Evolutionary conservation across 35 echinoderm and acorn worm genomes (phyloP).

Genomic region (Eucidaris tribuloides): DNA sequence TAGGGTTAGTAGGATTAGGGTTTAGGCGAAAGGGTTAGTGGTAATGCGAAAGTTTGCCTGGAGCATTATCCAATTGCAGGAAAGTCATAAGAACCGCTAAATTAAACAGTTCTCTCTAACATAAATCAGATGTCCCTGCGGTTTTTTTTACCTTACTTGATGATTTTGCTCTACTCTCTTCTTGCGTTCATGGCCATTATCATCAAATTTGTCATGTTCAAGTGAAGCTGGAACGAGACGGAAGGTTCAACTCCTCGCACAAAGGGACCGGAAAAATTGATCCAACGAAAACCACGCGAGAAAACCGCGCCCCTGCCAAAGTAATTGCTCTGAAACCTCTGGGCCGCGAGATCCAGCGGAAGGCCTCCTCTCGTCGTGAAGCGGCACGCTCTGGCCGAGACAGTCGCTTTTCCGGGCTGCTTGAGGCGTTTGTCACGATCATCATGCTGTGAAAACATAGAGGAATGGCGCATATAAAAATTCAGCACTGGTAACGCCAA

Average conservation of each 20-base stretch:
- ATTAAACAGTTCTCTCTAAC: too few relatives aligned
- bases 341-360: background rate
- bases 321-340: background rate
- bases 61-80: too few relatives aligned
- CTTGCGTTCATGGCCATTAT: background rate
- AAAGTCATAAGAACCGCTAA: too few relatives aligned
- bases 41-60: too few relatives aligned
- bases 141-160: constrained; percentile 3
- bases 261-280: background rate
- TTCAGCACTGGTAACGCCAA: too few relatives aligned
- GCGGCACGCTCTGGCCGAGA: background rate
- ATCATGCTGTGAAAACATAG: constrained; percentile 17
- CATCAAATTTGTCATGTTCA: constrained; percentile 20
- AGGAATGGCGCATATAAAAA: too few relatives aligned
- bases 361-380: background rate
- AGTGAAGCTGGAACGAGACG: background rate
- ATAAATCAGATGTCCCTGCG: too few relatives aligned
- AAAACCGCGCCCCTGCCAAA: background rate
- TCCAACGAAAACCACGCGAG: background rate
- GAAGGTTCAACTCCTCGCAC: too few relatives aligned
- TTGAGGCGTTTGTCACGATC: constrained; percentile 8
- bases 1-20: too few relatives aligned
- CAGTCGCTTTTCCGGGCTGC: background rate
- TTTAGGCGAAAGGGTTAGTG: too few relatives aligned
- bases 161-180: constrained; percentile 4